A percentile compares a stretch with the other conserved stretches of the same genome.
These are phyloP conservation scores for Coremacera marginata DNA, from an alignment of 2,888 invertebrate species.

Conservation along the genomic window DNA sequence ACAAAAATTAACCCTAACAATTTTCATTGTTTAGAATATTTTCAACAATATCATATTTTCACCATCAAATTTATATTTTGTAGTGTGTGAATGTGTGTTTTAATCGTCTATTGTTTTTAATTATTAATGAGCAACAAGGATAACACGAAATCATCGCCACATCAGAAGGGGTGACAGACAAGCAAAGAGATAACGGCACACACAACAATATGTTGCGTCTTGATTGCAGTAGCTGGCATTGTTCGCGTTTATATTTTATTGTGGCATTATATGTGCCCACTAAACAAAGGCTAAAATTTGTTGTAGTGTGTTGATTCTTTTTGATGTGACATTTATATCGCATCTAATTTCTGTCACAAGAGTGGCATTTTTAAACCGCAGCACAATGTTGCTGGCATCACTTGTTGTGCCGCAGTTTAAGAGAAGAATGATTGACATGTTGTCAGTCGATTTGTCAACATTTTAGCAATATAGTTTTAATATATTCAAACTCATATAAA, in stretches of 20 bases:
- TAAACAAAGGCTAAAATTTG: too few species aligned
- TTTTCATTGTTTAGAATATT: too few species aligned
- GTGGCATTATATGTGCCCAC: too few species aligned
- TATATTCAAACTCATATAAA: too few species aligned
- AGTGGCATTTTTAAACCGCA: too few species aligned
- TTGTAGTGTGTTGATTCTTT: too few species aligned
- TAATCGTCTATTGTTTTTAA: constrained; percentile 8
- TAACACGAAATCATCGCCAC: background rate
- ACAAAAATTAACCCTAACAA: too few species aligned
- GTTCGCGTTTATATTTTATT: too few species aligned
- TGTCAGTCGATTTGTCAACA: constrained; percentile 27
- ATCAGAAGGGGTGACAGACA: background rate
- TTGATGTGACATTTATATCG: too few species aligned
- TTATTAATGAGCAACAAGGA: constrained; percentile 19
- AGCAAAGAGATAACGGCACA: background rate
- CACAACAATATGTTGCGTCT: background rate
- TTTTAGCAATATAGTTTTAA: background rate
- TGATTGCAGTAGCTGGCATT: background rate
- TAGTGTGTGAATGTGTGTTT: background rate
- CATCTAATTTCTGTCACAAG: too few species aligned
- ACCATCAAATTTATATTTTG: background rate
- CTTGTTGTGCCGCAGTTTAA: too few species aligned
- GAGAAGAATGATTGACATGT: constrained; percentile 25
- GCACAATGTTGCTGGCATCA: too few species aligned
- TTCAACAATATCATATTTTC: background rate